These are phyloP conservation scores for Octopus bimaculoides DNA, from an alignment of 1,140 invertebrate species.

Conservation along the genomic window DNA sequence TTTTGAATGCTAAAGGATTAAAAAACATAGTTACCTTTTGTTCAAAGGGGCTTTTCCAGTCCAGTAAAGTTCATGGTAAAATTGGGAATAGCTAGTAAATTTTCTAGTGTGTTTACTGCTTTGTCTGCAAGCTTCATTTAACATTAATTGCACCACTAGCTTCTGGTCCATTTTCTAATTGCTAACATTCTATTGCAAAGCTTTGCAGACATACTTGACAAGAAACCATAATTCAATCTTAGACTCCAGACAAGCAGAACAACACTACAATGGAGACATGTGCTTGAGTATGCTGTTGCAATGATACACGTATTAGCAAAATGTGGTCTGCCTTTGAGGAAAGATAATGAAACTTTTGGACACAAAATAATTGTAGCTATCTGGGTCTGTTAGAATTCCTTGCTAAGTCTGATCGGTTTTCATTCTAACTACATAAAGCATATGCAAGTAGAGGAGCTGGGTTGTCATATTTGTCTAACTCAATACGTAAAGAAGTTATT, in stretches of 20 bases:
- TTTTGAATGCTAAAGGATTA: no score
- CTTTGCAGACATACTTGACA: conserved; percentile 3
- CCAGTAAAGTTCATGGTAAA: no score
- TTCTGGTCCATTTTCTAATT: no score
- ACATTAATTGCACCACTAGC: no score
- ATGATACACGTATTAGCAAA: conserved; percentile 7
- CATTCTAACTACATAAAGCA: neutral
- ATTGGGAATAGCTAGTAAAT: no score
- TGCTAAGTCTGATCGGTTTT: conserved; percentile 3
- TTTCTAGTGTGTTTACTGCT: no score
- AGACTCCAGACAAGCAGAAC: neutral
- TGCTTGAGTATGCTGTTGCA: conserved; percentile 6
- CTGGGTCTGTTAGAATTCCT: conserved; percentile 3
- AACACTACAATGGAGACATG: neutral
- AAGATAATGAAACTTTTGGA: conserved; percentile 7
- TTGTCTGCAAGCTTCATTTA: no score
- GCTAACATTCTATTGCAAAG: no score
- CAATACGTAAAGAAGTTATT: conserved; percentile 1
- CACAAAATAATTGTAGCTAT: conserved; percentile 1
- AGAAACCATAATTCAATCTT: conserved; percentile 4
- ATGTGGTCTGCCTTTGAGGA: neutral
- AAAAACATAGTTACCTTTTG: no score
- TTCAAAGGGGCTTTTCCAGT: no score
- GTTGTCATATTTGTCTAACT: neutral
- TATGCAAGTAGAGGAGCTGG: neutral